A percentile compares a stretch with the other conserved stretches of the same genome.
phyloP scores from a whole-genome alignment of 2,888 invertebrate genomes.

The Sinotaia quadrata region DNA sequence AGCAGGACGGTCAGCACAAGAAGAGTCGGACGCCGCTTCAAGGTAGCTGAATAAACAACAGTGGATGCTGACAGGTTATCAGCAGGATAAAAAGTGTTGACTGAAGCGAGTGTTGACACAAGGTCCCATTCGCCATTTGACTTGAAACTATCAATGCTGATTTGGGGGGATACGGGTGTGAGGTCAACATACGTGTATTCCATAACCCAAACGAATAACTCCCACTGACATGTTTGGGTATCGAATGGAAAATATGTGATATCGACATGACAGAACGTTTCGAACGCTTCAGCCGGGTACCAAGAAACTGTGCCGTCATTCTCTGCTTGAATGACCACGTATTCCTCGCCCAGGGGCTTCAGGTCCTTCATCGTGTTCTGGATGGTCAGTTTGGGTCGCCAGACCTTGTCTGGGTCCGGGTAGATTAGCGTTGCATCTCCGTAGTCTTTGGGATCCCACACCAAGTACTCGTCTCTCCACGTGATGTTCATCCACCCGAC shows the following conservation, averaged over 20 bases:
- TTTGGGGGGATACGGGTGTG: no score
- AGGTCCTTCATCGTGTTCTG: slow-evolving; percentile 17
- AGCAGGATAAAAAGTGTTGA: no score
- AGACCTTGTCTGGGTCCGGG: slow-evolving; percentile 15
- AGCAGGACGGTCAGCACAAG: slow-evolving; percentile 14
- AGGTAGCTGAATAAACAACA: no score
- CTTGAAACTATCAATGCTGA: no score
- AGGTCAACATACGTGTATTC: no score
- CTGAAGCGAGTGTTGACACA: no score
- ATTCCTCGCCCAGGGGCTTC: slow-evolving; percentile 15
- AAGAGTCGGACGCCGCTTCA: slow-evolving; percentile 6
- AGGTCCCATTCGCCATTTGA: not conserved
- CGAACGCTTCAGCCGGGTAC: slow-evolving; percentile 16
- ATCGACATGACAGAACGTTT: slow-evolving; percentile 11
- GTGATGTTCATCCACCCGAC: not conserved
- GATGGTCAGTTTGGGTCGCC: slow-evolving; percentile 9
- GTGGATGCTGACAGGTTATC: no score
- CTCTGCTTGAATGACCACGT: not conserved
- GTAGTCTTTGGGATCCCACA: not conserved
- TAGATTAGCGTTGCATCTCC: not conserved
- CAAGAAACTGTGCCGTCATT: not conserved
- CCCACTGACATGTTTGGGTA: no score
- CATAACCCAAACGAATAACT: no score
- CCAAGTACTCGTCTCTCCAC: slow-evolving; percentile 4
- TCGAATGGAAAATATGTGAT: slow-evolving; percentile 24